Evolutionary conservation across 2,888 invertebrate genomes (phyloP).

Genomic region (Hirtodrosophila trivittata): DNA sequence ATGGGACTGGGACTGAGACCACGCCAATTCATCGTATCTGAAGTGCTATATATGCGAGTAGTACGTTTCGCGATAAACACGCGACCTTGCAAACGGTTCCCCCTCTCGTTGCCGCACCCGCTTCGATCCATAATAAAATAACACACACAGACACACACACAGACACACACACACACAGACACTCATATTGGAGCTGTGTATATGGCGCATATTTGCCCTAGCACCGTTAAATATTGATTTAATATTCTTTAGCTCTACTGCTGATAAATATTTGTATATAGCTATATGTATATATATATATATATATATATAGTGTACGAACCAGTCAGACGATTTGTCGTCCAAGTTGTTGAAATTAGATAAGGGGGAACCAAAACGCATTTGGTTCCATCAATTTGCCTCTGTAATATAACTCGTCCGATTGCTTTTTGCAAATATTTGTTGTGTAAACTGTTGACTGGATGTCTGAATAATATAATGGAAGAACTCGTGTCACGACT

Average conservation of each 20-base stretch:
- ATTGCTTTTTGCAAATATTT: slow-evolving; percentile 36
- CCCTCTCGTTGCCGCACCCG: not conserved
- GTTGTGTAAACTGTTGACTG: slow-evolving; percentile 15
- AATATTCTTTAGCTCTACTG: slow-evolving; percentile 58
- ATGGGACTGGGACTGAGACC: slow-evolving; percentile 17
- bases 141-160: slow-evolving; percentile 29
- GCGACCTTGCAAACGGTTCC: slow-evolving; percentile 64
- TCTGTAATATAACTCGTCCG: slow-evolving; percentile 25
- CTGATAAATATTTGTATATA: slow-evolving; percentile 36
- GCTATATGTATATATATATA: slow-evolving; percentile 10
- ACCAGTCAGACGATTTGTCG: slow-evolving; percentile 69
- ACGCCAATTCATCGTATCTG: slow-evolving; percentile 69
- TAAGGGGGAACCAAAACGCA: slow-evolving; percentile 28
- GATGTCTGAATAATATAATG: slow-evolving; percentile 14
- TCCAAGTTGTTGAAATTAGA: slow-evolving; percentile 52
- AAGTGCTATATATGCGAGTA: slow-evolving; percentile 64
- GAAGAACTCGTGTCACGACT: slow-evolving; percentile 14
- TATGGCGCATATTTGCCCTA: slow-evolving; percentile 73
- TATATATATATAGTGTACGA: not conserved
- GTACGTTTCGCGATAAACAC: slow-evolving; percentile 66
- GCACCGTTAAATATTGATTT: slow-evolving; percentile 76
- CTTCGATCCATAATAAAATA: slow-evolving; percentile 9
- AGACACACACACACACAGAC: slow-evolving; percentile 3
- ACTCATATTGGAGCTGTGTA: slow-evolving; percentile 5
- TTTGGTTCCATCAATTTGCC: slow-evolving; percentile 30